Conservation (phyloP, 2,888 invertebrate species). For the Hydrotaea diabolus region DNA sequence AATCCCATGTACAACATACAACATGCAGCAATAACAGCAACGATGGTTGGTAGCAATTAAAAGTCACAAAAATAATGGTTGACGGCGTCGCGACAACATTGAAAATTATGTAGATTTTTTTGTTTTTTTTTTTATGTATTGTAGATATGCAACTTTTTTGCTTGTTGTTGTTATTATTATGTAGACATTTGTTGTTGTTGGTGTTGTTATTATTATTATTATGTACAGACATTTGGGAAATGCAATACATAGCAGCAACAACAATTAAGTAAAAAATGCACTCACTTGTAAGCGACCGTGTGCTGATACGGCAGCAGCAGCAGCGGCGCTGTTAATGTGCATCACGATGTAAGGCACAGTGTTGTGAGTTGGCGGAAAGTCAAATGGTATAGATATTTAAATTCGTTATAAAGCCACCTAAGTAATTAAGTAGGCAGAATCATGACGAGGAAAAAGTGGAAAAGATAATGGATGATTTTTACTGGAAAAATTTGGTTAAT, state of each 20-base stretch:
- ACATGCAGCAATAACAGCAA: background rate
- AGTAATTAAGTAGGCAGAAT: too few relatives aligned
- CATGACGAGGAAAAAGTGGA: too few relatives aligned
- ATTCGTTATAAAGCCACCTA: too few relatives aligned
- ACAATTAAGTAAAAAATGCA: slow-evolving; percentile 57
- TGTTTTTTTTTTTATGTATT: slow-evolving; percentile 1
- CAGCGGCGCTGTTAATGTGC: background rate
- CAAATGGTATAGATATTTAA: too few relatives aligned
- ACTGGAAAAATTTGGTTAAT: too few relatives aligned
- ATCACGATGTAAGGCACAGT: slow-evolving; percentile 19
- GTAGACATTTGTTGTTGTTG: slow-evolving; percentile 33
- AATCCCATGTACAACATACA: background rate
- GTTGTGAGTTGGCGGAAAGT: too few relatives aligned
- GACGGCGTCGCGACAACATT: slow-evolving; percentile 68
- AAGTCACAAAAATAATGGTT: slow-evolving; percentile 24
- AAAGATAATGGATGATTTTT: too few relatives aligned
- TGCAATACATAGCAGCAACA: slow-evolving; percentile 23
- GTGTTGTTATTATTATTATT: slow-evolving; percentile 35
- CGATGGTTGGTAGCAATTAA: slow-evolving; percentile 21
- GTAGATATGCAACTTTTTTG: slow-evolving; percentile 3
- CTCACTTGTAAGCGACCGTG: slow-evolving; percentile 44
- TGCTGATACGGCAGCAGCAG: slow-evolving; percentile 2
- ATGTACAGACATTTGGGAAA: slow-evolving; percentile 54
- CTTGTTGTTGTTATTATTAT: slow-evolving; percentile 16
- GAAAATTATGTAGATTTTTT: slow-evolving; percentile 68